Conservation (phyloP, 2,113 vertebrate genomes). For the Entosphenus tridentatus region DNA sequence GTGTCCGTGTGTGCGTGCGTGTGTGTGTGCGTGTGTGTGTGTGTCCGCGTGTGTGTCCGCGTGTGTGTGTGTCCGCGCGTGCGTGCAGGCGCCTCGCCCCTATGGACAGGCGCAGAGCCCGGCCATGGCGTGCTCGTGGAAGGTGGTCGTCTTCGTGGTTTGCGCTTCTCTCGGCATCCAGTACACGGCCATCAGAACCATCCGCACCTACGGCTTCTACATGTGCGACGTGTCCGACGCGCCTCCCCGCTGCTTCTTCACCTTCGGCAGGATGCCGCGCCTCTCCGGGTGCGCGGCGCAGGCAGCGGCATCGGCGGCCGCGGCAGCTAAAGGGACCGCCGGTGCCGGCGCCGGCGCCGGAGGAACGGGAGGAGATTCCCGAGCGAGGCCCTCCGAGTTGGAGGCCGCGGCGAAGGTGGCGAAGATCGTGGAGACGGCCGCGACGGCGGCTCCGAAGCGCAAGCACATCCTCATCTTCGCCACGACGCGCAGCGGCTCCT, state of each 20-base stretch:
- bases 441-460: conserved; percentile 40
- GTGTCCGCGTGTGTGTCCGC: not conserved
- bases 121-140: conserved; percentile 99
- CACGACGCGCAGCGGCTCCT: conserved; percentile 76
- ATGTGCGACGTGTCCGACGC: conserved; percentile 47
- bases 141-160: conserved; percentile 85
- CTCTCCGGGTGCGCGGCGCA: not conserved
- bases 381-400: not conserved
- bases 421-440: not conserved
- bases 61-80: not conserved
- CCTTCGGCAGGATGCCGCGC: not conserved
- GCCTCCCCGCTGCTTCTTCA: not conserved
- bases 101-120: conserved; percentile 9
- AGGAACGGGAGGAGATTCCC: not conserved
- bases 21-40: not conserved
- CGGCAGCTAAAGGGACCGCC: no score
- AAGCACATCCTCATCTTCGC: conserved; percentile 64
- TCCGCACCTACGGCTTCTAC: conserved; percentile 77
- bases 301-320: not conserved
- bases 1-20: not conserved
- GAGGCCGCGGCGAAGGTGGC: not conserved
- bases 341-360: not conserved
- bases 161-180: conserved; percentile 91
- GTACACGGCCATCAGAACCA: conserved; percentile 87
- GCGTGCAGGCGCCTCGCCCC: not conserved